These are phyloP conservation scores for Zonotrichia albicollis DNA, from an alignment of 2,797 vertebrate genomes.

Conservation along the genomic window DNA sequence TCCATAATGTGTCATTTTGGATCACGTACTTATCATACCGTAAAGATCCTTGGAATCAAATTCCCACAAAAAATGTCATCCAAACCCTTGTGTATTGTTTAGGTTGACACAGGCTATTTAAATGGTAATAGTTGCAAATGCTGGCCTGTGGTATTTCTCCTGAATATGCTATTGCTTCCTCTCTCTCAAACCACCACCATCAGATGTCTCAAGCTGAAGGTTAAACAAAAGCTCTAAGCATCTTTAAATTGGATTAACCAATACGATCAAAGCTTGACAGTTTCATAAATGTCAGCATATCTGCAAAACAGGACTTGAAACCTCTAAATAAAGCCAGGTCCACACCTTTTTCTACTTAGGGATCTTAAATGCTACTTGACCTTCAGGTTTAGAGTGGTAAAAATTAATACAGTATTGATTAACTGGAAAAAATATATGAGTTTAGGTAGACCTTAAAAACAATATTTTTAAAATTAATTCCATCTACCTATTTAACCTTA, in stretches of 20 bases:
- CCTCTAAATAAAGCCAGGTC: neutral
- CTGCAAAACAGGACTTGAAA: neutral
- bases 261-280: neutral
- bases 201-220: neutral
- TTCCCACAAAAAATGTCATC: slow-evolving; percentile 9
- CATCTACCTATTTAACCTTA: neutral
- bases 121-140: slow-evolving; percentile 61
- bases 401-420: neutral
- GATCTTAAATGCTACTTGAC: neutral
- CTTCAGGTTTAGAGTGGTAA: neutral
- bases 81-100: slow-evolving; percentile 22
- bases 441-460: neutral
- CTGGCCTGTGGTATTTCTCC: neutral
- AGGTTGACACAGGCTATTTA: slow-evolving; percentile 50
- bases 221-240: neutral
- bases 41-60: slow-evolving; percentile 26
- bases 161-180: neutral
- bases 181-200: neutral
- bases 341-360: neutral
- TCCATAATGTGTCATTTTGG: neutral
- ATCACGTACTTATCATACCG: neutral
- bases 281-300: neutral
- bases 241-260: slow-evolving; percentile 17
- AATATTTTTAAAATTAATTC: neutral
- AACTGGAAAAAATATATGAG: neutral